Conservation (phyloP, 1,140 invertebrate species). For the Cyphomyrmex costatus region DNA sequence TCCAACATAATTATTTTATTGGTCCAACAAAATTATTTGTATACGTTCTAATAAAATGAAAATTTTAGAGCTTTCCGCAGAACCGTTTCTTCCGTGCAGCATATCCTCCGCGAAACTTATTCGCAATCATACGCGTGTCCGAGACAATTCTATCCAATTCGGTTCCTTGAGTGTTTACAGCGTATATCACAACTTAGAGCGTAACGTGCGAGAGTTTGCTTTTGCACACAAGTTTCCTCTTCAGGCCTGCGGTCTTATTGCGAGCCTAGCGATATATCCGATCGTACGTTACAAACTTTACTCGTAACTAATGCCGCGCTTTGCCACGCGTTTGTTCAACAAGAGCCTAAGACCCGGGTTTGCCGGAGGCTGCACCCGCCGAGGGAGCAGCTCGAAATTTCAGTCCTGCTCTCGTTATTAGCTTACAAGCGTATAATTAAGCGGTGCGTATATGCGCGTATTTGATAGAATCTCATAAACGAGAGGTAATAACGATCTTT, state of each 20-base stretch:
- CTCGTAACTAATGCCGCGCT: slow-evolving; percentile 73
- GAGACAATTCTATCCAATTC: not conserved
- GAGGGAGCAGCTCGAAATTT: slow-evolving; percentile 54
- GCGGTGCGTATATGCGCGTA: not conserved
- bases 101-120: too few species aligned
- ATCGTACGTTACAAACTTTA: slow-evolving; percentile 77
- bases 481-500: not conserved
- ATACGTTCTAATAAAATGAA: too few species aligned
- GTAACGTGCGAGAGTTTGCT: slow-evolving; percentile 65
- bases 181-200: slow-evolving; percentile 50
- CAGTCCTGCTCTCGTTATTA: slow-evolving; percentile 63
- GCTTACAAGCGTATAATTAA: not conserved
- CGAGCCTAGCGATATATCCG: slow-evolving; percentile 71
- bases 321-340: slow-evolving; percentile 72
- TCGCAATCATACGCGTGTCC: not conserved
- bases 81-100: too few species aligned
- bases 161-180: slow-evolving; percentile 14
- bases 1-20: too few species aligned
- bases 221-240: slow-evolving; percentile 72
- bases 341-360: slow-evolving; percentile 62
- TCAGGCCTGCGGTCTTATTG: slow-evolving; percentile 73
- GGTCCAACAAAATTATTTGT: too few species aligned
- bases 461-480: not conserved
- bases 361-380: slow-evolving; percentile 43
- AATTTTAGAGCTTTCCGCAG: too few species aligned